These are phyloP conservation scores for Drosophila multiciliata DNA, from an alignment of 2,888 invertebrate genomes.

Conservation along the genomic window DNA sequence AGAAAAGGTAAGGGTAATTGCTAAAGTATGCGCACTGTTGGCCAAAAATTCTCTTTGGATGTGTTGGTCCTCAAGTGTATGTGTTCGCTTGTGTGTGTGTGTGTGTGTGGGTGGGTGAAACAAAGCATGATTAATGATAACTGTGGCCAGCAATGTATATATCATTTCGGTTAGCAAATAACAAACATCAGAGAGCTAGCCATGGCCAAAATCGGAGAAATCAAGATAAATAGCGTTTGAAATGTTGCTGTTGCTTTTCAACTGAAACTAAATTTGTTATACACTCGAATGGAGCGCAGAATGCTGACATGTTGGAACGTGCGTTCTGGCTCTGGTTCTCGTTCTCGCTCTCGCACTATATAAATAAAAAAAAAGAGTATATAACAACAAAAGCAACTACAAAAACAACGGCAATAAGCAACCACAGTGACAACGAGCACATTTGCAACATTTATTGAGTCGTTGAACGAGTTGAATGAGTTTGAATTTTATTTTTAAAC, in stretches of 20 bases:
- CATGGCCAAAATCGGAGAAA: constrained; percentile 38
- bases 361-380: constrained; percentile 72
- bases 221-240: constrained; percentile 79
- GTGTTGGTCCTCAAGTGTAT: constrained; percentile 5
- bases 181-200: constrained; percentile 67
- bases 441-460: constrained; percentile 81
- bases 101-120: constrained; percentile 41
- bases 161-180: constrained; percentile 78
- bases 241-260: constrained; percentile 63
- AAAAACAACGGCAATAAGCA: constrained; percentile 37
- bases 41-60: constrained; percentile 12
- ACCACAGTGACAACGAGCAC: constrained; percentile 70
- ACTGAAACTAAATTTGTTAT: constrained; percentile 64
- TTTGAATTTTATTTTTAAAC: constrained; percentile 79
- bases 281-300: constrained; percentile 55
- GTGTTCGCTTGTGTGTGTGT: constrained; percentile 14
- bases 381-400: constrained; percentile 13
- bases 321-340: neutral
- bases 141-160: constrained; percentile 70
- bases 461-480: constrained; percentile 82
- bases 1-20: constrained; percentile 11
- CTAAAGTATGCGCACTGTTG: constrained; percentile 64
- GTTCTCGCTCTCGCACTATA: constrained; percentile 37
- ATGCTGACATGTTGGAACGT: constrained; percentile 39
- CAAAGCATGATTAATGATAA: constrained; percentile 80